A percentile compares a stretch with the other conserved stretches of the same genome.
Evolutionary conservation across 2,797 vertebrate species (phyloP).

Genomic region (Triplophysa yarkandensis): DNA sequence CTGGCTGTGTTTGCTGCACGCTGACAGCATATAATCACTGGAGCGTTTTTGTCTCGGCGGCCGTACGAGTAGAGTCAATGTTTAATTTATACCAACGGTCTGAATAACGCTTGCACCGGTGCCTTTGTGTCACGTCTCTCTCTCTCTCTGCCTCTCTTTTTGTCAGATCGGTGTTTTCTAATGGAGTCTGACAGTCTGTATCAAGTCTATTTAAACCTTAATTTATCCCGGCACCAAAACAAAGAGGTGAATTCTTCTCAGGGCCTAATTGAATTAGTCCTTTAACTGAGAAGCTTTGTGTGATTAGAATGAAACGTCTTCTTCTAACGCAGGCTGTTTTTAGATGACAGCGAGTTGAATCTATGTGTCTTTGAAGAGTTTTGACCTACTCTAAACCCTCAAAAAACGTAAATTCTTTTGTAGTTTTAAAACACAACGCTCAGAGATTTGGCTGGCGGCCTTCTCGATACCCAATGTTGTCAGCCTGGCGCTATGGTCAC

Average conservation of each 20-base stretch:
- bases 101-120: conserved; percentile 15
- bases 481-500: background rate
- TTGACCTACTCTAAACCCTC: background rate
- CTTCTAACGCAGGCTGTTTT: background rate
- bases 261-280: conserved; percentile 55
- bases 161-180: conserved; percentile 43
- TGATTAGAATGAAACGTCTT: conserved; percentile 44
- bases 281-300: conserved; percentile 43
- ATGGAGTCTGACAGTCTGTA: conserved; percentile 50
- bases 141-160: conserved; percentile 13
- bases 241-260: conserved; percentile 49
- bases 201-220: conserved; percentile 52
- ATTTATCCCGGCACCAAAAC: conserved; percentile 53
- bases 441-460: background rate
- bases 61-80: conserved; percentile 41
- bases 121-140: conserved; percentile 15
- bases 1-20: conserved; percentile 32
- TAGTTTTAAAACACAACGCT: background rate
- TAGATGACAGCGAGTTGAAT: background rate
- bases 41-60: conserved; percentile 40
- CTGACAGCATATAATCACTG: conserved; percentile 48
- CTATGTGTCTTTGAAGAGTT: background rate
- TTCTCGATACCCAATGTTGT: background rate
- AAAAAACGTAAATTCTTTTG: too few species aligned
- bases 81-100: conserved; percentile 44